phyloP scores from a whole-genome alignment of 2,113 vertebrate genomes.

The Strix aluco region DNA sequence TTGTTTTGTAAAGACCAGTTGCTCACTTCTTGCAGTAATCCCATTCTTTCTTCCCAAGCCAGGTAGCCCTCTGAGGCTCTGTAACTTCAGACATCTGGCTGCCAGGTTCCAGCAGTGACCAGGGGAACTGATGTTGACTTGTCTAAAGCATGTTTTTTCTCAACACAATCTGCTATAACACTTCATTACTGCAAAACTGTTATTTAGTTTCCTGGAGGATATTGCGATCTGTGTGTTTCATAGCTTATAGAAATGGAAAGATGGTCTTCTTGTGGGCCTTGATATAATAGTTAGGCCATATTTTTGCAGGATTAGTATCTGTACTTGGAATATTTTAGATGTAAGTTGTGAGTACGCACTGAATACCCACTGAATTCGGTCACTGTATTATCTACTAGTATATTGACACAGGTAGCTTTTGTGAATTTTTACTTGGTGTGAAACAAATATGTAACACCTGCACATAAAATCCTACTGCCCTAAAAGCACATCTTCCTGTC shows the following conservation, averaged over 20 bases:
- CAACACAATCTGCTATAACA: not conserved
- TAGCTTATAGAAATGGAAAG: not conserved
- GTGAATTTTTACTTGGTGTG: not conserved
- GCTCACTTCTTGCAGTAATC: not conserved
- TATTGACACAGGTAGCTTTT: not conserved
- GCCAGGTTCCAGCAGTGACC: not conserved
- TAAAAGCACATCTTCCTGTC: not conserved
- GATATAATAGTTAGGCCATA: not conserved
- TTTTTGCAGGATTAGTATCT: not conserved
- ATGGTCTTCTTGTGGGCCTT: not conserved
- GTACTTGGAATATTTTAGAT: not conserved
- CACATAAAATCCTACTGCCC: not conserved
- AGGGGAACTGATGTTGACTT: not conserved
- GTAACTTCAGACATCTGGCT: not conserved
- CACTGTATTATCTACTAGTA: not conserved
- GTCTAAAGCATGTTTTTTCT: not conserved
- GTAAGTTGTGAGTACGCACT: not conserved
- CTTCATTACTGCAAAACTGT: constrained; percentile 23
- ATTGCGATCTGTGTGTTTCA: constrained; percentile 19
- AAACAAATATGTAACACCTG: not conserved
- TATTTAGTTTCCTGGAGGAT: not conserved
- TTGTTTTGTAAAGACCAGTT: not conserved
- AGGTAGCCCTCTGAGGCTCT: not conserved
- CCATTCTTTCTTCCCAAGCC: not conserved
- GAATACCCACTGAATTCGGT: not conserved